phyloP scores from a whole-genome alignment of 2,797 vertebrate genomes.

The Saguinus oedipus region DNA sequence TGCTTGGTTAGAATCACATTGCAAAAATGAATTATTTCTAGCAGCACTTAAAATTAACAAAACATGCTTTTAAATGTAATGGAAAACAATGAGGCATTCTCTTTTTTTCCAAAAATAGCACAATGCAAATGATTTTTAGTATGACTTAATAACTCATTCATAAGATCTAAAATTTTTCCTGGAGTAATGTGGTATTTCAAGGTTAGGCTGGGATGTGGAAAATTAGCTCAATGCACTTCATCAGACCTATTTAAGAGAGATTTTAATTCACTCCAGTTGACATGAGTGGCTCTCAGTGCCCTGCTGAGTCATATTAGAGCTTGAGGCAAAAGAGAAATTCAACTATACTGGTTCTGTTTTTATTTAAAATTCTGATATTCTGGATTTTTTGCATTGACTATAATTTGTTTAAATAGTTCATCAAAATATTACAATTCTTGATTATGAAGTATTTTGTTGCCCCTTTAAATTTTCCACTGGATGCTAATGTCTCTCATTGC shows the following conservation, averaged over 20 bases:
- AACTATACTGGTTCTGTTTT: background rate
- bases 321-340: background rate
- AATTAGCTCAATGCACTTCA: background rate
- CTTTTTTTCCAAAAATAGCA: background rate
- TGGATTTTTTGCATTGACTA: background rate
- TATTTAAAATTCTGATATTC: background rate
- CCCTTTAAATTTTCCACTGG: background rate
- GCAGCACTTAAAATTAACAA: background rate
- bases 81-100: background rate
- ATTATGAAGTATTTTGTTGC: background rate
- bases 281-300: background rate
- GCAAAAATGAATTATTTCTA: slow-evolving; percentile 17
- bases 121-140: background rate
- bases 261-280: background rate
- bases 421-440: background rate
- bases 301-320: background rate
- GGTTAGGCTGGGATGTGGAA: background rate
- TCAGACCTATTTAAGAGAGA: background rate
- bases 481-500: background rate
- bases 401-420: background rate
- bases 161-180: background rate
- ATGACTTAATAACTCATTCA: background rate
- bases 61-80: background rate
- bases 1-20: background rate
- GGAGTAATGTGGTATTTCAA: background rate